Percentiles rank a stretch among this genome's conserved stretches.
Conservation (phyloP, 2,797 vertebrate genomes). For the Meda fulgida region DNA sequence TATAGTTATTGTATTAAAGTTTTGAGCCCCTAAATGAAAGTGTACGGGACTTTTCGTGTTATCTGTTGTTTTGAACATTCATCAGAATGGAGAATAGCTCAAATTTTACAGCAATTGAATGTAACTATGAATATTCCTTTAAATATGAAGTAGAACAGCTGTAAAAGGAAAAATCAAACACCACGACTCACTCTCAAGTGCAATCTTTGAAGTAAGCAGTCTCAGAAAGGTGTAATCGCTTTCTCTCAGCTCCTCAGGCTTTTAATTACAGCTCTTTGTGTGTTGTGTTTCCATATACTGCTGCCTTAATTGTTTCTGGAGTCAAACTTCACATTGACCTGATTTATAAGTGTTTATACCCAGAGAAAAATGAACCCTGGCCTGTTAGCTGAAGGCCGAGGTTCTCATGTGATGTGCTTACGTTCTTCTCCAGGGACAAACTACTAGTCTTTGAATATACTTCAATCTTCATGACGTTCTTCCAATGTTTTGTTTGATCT, state of each 20-base stretch:
- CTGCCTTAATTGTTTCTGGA: conserved; percentile 42
- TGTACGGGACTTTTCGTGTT: too few species aligned
- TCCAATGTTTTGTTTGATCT: not conserved
- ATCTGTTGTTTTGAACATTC: not conserved
- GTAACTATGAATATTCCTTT: not conserved
- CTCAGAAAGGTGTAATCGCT: conserved; percentile 44
- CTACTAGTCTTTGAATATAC: not conserved
- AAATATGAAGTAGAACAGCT: not conserved
- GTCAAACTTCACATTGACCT: conserved; percentile 46
- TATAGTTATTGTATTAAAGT: not conserved
- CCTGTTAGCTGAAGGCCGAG: conserved; percentile 12
- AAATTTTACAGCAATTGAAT: not conserved
- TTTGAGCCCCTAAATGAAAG: not conserved
- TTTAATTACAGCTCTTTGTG: conserved; percentile 55
- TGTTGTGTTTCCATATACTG: conserved; percentile 36
- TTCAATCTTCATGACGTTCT: not conserved
- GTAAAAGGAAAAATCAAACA: not conserved
- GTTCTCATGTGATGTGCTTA: not conserved
- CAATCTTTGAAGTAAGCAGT: conserved; percentile 11
- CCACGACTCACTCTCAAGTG: not conserved
- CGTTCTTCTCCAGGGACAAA: not conserved
- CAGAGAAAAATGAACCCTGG: not conserved
- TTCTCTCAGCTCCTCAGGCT: conserved; percentile 44
- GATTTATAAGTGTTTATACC: conserved; percentile 44
- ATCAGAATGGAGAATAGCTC: not conserved